Conservation (phyloP, 1,140 invertebrate species). For the Euura saliciscinereae region DNA sequence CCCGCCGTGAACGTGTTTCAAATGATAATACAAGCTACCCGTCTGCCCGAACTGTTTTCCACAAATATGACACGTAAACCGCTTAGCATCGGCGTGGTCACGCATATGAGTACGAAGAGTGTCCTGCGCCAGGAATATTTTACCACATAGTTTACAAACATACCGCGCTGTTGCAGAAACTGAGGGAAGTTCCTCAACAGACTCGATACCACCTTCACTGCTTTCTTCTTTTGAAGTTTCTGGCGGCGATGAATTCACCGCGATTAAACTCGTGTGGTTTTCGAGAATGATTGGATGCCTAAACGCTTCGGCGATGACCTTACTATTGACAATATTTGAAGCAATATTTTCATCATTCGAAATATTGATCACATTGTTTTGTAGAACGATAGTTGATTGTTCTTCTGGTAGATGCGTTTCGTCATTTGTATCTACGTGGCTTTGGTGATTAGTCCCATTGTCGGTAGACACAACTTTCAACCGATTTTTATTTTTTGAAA, state of each 20-base stretch:
- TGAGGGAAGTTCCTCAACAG: not conserved
- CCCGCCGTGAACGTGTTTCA: slow-evolving; percentile 39
- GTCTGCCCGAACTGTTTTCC: slow-evolving; percentile 39
- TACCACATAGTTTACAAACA: not conserved
- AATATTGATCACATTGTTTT: too few species aligned
- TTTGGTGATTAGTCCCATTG: too few species aligned
- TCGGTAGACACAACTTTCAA: not conserved
- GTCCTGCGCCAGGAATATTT: slow-evolving; percentile 9
- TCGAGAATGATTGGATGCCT: too few species aligned
- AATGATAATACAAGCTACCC: slow-evolving; percentile 43
- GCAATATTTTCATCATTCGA: too few species aligned
- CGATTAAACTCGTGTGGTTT: too few species aligned
- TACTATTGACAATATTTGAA: too few species aligned
- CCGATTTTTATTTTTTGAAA: not conserved
- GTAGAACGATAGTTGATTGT: not conserved
- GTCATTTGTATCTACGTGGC: too few species aligned
- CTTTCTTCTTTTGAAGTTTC: too few species aligned
- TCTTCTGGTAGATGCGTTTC: not conserved
- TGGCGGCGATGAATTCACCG: too few species aligned
- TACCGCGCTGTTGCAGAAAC: not conserved
- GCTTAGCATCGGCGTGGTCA: slow-evolving; percentile 30
- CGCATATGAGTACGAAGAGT: slow-evolving; percentile 22
- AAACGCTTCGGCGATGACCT: too few species aligned
- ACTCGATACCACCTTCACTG: too few species aligned
- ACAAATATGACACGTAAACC: slow-evolving; percentile 38